A percentile compares a stretch with the other conserved stretches of the same genome.
Evolutionary conservation across 2,113 vertebrate genomes (phyloP).

Genomic region (Ameiurus melas): DNA sequence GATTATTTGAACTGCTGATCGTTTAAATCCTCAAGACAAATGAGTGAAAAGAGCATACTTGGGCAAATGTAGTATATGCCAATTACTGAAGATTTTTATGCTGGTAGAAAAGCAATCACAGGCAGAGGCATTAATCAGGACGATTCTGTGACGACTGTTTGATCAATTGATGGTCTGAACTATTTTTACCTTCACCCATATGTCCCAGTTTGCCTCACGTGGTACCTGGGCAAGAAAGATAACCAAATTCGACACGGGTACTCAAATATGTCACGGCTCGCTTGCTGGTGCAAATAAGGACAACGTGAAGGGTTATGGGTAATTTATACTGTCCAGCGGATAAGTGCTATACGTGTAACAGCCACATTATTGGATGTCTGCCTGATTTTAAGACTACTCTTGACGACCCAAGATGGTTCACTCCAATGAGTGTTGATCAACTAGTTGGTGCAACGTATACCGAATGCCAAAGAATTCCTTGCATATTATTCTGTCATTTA

Average conservation of each 20-base stretch:
- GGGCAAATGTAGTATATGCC: no score
- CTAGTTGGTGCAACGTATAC: background rate
- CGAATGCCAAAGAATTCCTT: background rate
- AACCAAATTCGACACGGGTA: background rate
- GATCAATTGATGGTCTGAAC: background rate
- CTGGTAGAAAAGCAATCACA: background rate
- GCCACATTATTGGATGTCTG: background rate
- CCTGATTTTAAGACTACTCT: background rate
- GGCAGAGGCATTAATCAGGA: constrained; percentile 2
- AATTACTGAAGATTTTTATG: background rate
- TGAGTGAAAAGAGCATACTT: background rate
- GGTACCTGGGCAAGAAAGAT: background rate
- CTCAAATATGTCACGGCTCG: background rate
- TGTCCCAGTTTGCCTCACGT: background rate
- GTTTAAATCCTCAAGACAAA: background rate
- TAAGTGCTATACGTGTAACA: background rate
- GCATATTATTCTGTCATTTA: background rate
- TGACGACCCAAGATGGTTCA: background rate
- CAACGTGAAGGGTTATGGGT: constrained; percentile 6
- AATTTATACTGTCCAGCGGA: background rate
- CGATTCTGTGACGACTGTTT: background rate
- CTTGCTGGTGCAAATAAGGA: background rate
- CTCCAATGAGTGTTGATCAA: background rate
- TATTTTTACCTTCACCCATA: constrained; percentile 1
- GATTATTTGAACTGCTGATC: background rate